A percentile compares a stretch with the other conserved stretches of the same genome.
Conservation (phyloP, 2,113 vertebrate genomes). For the Tor tambroides region DNA sequence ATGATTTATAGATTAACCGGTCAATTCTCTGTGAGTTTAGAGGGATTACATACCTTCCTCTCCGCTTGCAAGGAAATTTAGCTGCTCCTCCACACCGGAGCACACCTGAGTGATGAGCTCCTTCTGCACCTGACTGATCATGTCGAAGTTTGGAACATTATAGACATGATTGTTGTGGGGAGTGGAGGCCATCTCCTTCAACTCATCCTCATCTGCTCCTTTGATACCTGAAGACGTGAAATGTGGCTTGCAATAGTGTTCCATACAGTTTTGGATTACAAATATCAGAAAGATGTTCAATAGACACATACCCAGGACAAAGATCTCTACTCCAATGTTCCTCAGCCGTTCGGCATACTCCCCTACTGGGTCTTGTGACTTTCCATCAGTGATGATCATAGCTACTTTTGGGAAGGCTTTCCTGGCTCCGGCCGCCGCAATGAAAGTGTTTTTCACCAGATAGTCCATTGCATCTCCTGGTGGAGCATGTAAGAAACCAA, state of each 20-base stretch:
- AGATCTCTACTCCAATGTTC: constrained; percentile 93
- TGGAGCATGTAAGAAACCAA: neutral
- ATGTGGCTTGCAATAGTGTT: neutral
- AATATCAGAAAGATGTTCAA: neutral
- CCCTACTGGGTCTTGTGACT: constrained; percentile 96
- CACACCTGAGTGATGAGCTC: constrained; percentile 93
- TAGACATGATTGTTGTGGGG: constrained; percentile 91
- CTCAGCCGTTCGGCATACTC: constrained; percentile 90
- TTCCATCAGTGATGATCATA: constrained; percentile 98
- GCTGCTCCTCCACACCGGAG: constrained; percentile 92
- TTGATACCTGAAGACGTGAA: constrained; percentile 86
- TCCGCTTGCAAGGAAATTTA: constrained; percentile 86
- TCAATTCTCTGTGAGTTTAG: neutral
- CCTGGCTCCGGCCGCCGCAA: constrained; percentile 87
- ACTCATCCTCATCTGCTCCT: constrained; percentile 95
- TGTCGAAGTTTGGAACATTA: constrained; percentile 94
- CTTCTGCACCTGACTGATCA: constrained; percentile 89
- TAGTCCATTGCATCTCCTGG: constrained; percentile 94
- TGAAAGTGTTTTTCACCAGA: constrained; percentile 90
- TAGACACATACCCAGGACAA: constrained; percentile 88
- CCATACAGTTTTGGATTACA: neutral
- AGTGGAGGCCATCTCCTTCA: constrained; percentile 90
- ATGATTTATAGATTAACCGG: neutral
- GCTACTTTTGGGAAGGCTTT: constrained; percentile 95
- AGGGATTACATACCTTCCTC: constrained; percentile 85